Percentiles rank a stretch among this genome's conserved stretches.
Conservation (phyloP, 2,113 vertebrate genomes). For the Anarhynchus alexandrinus region DNA sequence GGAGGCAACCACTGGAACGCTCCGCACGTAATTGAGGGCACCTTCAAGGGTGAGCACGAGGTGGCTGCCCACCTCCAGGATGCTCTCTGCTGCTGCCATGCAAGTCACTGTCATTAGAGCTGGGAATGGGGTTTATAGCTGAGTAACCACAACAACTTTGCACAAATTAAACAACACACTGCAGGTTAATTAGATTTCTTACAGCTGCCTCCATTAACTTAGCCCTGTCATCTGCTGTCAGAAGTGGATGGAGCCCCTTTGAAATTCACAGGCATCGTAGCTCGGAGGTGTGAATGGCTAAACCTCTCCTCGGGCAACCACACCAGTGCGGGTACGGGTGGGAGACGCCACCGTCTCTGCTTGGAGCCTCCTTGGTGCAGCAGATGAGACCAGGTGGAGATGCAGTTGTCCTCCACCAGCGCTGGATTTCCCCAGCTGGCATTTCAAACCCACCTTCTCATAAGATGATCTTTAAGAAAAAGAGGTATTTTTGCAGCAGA, state of each 20-base stretch:
- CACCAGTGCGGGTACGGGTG: not conserved
- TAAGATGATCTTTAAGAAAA: not conserved
- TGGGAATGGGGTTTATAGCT: slow-evolving; percentile 30
- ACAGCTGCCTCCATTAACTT: not conserved
- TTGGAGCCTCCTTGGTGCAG: not conserved
- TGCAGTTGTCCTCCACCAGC: not conserved
- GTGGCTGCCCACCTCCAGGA: slow-evolving; percentile 1
- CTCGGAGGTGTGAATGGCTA: not conserved
- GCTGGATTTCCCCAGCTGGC: not conserved
- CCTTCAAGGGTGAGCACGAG: not conserved
- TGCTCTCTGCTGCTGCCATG: not conserved
- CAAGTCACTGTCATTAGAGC: slow-evolving; percentile 18
- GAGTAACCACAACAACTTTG: slow-evolving; percentile 53
- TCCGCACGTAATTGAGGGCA: slow-evolving; percentile 38
- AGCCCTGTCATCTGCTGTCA: not conserved
- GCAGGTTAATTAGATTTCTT: slow-evolving; percentile 63
- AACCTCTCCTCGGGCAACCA: not conserved
- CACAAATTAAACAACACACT: slow-evolving; percentile 56
- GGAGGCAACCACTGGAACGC: slow-evolving; percentile 47
- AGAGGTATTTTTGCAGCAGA: not conserved
- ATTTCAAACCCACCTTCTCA: not conserved
- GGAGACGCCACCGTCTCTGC: not conserved
- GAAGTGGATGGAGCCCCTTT: not conserved
- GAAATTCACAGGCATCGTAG: not conserved
- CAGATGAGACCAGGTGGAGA: not conserved